A percentile compares a stretch with the other conserved stretches of the same genome.
Evolutionary conservation across 2,113 vertebrate genomes (phyloP).

Genomic region (Melanerpes aurifrons): DNA sequence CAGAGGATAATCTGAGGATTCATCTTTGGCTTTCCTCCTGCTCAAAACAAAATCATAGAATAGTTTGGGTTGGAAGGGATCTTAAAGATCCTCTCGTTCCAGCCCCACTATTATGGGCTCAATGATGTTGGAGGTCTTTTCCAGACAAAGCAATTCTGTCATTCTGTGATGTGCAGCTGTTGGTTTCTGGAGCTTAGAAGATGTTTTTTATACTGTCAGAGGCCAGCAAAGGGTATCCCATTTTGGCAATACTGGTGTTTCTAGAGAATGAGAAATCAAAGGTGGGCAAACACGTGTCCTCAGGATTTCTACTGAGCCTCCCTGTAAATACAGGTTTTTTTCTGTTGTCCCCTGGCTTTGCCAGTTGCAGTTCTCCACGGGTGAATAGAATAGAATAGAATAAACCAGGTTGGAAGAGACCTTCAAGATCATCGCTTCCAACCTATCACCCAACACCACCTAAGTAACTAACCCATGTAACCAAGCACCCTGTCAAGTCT

Average conservation of each 20-base stretch:
- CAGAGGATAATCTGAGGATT: background rate
- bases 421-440: too few species aligned
- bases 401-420: too few species aligned
- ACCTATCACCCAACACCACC: too few species aligned
- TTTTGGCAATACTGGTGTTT: background rate
- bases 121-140: too few species aligned
- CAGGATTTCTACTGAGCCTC: background rate
- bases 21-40: background rate
- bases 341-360: background rate
- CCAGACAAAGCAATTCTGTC: too few species aligned
- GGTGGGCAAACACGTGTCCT: background rate
- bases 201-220: background rate
- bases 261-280: background rate
- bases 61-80: too few species aligned
- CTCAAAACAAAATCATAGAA: background rate
- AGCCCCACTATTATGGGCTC: too few species aligned
- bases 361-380: background rate
- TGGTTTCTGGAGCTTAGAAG: background rate
- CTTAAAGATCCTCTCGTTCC: too few species aligned
- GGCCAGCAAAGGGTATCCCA: background rate
- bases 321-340: background rate
- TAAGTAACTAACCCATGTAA: too few species aligned
- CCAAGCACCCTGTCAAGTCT: too few species aligned
- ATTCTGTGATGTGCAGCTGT: background rate
- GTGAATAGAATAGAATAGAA: too few species aligned